Percentiles rank a stretch among this genome's conserved stretches.
phyloP scores from a whole-genome alignment of 2,797 vertebrate genomes.

The Poeciliopsis presidionis region DNA sequence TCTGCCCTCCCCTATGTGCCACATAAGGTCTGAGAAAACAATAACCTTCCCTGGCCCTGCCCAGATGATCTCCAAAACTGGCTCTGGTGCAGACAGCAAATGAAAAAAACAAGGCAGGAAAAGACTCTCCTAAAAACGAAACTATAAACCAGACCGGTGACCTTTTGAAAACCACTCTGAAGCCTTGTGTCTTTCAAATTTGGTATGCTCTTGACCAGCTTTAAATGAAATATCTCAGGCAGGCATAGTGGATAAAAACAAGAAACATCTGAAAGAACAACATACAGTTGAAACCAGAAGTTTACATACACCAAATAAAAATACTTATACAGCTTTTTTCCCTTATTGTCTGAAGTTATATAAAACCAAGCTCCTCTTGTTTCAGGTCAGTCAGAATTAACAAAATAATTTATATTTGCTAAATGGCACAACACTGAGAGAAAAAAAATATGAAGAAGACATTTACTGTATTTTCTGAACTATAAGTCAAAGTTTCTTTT shows the following conservation, averaged over 20 bases:
- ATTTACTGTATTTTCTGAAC: neutral
- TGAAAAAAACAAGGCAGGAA: slow-evolving; percentile 12
- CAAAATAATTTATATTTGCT: neutral
- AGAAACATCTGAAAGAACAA: neutral
- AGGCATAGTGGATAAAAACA: neutral
- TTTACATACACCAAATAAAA: neutral
- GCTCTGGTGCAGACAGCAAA: slow-evolving; percentile 20
- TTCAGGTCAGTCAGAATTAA: neutral
- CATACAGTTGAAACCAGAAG: neutral
- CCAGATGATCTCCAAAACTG: slow-evolving; percentile 38
- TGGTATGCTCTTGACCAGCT: neutral
- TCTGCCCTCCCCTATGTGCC: slow-evolving; percentile 39
- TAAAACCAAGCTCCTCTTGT: neutral
- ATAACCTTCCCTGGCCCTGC: slow-evolving; percentile 39
- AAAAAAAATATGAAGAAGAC: neutral
- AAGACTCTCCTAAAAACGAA: slow-evolving; percentile 20
- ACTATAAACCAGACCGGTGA: neutral
- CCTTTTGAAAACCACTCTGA: neutral
- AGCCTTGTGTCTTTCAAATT: neutral
- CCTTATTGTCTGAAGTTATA: neutral
- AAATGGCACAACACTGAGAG: neutral
- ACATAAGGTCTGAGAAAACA: slow-evolving; percentile 48
- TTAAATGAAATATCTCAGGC: neutral
- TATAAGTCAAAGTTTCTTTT: no score
- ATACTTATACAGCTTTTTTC: neutral